A percentile compares a stretch with the other conserved stretches of the same genome.
These are phyloP conservation scores for Plutella xylostella DNA, from an alignment of 2,888 invertebrate genomes.

Conservation along the genomic window DNA sequence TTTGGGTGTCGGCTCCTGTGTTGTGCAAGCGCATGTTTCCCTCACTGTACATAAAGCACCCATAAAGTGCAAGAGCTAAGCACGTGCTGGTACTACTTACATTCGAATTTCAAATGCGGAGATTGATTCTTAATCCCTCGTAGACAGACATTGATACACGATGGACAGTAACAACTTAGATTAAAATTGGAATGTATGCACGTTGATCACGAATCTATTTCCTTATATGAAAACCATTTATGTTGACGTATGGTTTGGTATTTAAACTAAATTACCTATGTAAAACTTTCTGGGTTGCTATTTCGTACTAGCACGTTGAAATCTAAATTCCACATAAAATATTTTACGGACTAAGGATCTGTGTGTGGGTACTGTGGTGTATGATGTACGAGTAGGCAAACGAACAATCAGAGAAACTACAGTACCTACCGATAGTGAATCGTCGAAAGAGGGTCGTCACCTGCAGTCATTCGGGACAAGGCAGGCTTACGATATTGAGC, in stretches of 20 bases:
- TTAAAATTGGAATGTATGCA: slow-evolving; percentile 29
- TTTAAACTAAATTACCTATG: too few species aligned
- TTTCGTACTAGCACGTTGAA: too few species aligned
- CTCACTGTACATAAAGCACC: slow-evolving; percentile 16
- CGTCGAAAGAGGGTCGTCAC: too few species aligned
- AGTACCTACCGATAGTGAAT: too few species aligned
- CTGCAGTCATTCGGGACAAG: too few species aligned
- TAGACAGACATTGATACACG: slow-evolving; percentile 30
- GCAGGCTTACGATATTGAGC: too few species aligned
- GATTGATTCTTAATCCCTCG: slow-evolving; percentile 7
- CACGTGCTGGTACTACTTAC: slow-evolving; percentile 31
- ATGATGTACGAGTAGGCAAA: neutral
- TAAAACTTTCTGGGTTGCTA: too few species aligned
- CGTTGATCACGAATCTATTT: neutral
- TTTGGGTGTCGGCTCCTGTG: slow-evolving; percentile 29
- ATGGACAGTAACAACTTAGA: slow-evolving; percentile 21
- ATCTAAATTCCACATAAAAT: too few species aligned
- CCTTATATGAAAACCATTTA: neutral
- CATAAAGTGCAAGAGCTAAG: slow-evolving; percentile 18
- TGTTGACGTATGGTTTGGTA: neutral
- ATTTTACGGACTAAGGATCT: neutral
- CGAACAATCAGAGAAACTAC: too few species aligned
- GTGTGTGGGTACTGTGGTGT: neutral
- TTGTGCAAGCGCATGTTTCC: slow-evolving; percentile 24
- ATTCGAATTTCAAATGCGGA: slow-evolving; percentile 32